A percentile compares a stretch with the other conserved stretches of the same genome.
These are phyloP conservation scores for Clytia hemisphaerica DNA, from an alignment of 30 jellyfish, hydroid and myxozoan genomes.

Conservation along the genomic window DNA sequence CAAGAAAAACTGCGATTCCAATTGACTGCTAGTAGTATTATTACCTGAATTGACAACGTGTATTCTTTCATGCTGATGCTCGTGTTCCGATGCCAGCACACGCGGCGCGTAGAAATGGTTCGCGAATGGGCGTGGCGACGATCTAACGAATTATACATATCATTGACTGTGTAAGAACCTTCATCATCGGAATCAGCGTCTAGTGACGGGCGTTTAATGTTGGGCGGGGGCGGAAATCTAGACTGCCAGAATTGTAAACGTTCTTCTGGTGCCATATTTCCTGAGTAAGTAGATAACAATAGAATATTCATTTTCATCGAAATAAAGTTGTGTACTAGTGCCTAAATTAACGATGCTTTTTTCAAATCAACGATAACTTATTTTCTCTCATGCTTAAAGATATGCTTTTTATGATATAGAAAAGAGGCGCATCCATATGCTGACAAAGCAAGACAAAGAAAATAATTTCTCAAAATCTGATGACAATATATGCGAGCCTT, in stretches of 20 bases:
- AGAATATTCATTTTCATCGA: neutral
- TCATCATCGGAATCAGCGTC: conserved; percentile 85
- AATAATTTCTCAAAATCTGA: neutral
- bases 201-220: conserved; percentile 22
- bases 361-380: too few species aligned
- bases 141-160: conserved; percentile 63
- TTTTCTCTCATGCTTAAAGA: too few species aligned
- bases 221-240: conserved; percentile 52
- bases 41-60: neutral
- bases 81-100: conserved; percentile 95
- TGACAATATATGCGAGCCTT: neutral
- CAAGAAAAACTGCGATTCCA: neutral
- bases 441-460: too few species aligned
- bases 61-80: conserved; percentile 81
- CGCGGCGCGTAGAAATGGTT: conserved; percentile 81
- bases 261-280: conserved; percentile 28
- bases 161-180: conserved; percentile 23
- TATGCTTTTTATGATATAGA: too few species aligned
- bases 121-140: conserved; percentile 80
- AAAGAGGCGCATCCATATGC: too few species aligned
- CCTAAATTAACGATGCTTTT: too few species aligned
- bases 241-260: conserved; percentile 20
- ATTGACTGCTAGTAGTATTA: neutral
- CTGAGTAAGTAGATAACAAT: conserved; percentile 1
- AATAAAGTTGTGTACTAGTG: too few species aligned